These are phyloP conservation scores for Craseonycteris thonglongyai DNA, from an alignment of 2,113 vertebrate species.

Conservation along the genomic window DNA sequence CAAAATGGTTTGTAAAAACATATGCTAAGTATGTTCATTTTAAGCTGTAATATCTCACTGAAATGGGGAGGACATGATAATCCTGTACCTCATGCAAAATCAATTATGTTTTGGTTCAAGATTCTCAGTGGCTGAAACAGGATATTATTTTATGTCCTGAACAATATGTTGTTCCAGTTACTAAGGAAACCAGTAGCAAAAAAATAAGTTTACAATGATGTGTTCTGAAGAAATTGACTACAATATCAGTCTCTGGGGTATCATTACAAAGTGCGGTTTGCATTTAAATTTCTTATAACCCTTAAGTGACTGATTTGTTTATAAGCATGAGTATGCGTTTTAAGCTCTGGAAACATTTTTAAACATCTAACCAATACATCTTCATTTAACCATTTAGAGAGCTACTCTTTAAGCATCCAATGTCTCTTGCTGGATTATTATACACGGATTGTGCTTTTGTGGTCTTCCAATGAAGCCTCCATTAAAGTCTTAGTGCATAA, in stretches of 20 bases:
- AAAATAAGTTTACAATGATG: slow-evolving; percentile 77
- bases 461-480: slow-evolving; percentile 9
- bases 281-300: slow-evolving; percentile 80
- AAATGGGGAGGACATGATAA: slow-evolving; percentile 62
- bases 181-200: slow-evolving; percentile 82
- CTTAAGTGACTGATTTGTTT: slow-evolving; percentile 78
- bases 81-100: slow-evolving; percentile 74
- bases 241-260: slow-evolving; percentile 72
- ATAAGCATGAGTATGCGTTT: slow-evolving; percentile 56
- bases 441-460: neutral
- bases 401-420: neutral
- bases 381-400: slow-evolving; percentile 35
- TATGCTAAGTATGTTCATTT: slow-evolving; percentile 22
- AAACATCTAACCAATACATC: neutral
- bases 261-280: slow-evolving; percentile 77
- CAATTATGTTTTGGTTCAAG: slow-evolving; percentile 78
- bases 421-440: neutral
- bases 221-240: slow-evolving; percentile 75
- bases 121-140: slow-evolving; percentile 77
- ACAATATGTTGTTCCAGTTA: slow-evolving; percentile 81
- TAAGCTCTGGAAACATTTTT: neutral
- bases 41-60: slow-evolving; percentile 50
- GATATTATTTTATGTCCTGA: slow-evolving; percentile 79
- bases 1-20: slow-evolving; percentile 66
- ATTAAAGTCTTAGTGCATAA: slow-evolving; percentile 21